Base-by-base conservation (phyloP, 2,113 vertebrate genomes). In the Nerophis ophidion region DNA sequence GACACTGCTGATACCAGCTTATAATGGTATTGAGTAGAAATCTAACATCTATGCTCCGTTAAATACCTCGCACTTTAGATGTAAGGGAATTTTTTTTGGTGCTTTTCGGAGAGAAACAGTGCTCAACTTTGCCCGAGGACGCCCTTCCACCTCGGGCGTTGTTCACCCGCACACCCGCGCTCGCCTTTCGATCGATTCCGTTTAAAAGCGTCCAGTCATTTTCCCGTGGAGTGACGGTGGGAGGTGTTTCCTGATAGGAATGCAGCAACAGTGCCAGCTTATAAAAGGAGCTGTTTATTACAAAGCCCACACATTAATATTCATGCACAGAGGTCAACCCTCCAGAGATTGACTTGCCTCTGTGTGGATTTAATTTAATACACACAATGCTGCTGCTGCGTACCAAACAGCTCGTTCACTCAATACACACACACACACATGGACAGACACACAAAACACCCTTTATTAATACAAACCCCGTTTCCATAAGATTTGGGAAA, bases 301-400 rank as follows among this genome's bases (percentile, higher is more conserved):
- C 73, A 67, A 80, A 74, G 68, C 16, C 47, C 48, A 54, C 19
- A 40, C 72, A 84, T 84, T 74, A 82, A 80, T 87, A 78, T 86
- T 86, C 75, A 86, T 79, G 74, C 61, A 61, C 46, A 26, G 47
- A 47, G 65, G 56, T 54, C 59, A 66, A 66, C 15, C 61, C 79
- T 65, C 70, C 8, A n/a, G 81, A 84, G 81, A 75, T 60, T 7
- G 4, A 5, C 61, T 62, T 64, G 70, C 66, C 68, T 77, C 71
- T n/a, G 33, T 75, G 63, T 66, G 66, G 74, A 81, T 75, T 84
- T 75, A 83, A 85, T 86, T 73, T 71, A 79, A 77, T 84, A 88
- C 80, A 66, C 72, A 52, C 60, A 65, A 75, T 61, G 63, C 67
- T 75, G 63, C 57, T 63, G 63, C 57, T 63, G 63, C 9, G 35